These are phyloP conservation scores for Madoqua kirkii DNA, from an alignment of 2,113 vertebrate species.

Conservation along the genomic window DNA sequence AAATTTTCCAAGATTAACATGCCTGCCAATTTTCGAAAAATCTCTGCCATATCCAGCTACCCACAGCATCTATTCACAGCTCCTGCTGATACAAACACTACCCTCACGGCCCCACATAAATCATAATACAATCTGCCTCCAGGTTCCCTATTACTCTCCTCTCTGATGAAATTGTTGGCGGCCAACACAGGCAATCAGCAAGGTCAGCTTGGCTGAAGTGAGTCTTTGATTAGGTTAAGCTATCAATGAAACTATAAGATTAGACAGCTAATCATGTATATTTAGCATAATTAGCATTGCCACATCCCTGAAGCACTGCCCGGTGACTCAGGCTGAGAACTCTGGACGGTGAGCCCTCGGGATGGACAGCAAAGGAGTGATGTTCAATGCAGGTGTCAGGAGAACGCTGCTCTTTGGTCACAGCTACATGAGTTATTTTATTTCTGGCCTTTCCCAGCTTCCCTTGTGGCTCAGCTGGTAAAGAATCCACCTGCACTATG, in stretches of 20 bases:
- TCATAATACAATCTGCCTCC: not conserved
- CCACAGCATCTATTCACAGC: slow-evolving; percentile 37
- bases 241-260: not conserved
- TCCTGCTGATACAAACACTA: not conserved
- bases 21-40: slow-evolving; percentile 37
- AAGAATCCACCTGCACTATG: not conserved
- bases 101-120: not conserved
- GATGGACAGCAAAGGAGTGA: not conserved
- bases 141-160: not conserved
- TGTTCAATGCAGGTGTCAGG: not conserved
- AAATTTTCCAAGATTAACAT: slow-evolving; percentile 29
- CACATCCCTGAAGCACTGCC: not conserved
- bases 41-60: not conserved
- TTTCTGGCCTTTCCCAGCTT: not conserved
- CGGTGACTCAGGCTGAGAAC: not conserved
- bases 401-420: not conserved
- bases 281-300: not conserved
- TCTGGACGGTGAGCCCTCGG: not conserved
- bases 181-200: slow-evolving; percentile 13
- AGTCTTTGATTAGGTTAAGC: slow-evolving; percentile 19
- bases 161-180: not conserved
- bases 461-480: not conserved
- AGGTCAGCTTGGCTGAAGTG: not conserved
- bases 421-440: not conserved
- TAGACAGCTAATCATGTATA: not conserved